Evolutionary conservation across 2,797 vertebrate species (phyloP).

Genomic region (Steatocranus sp.): DNA sequence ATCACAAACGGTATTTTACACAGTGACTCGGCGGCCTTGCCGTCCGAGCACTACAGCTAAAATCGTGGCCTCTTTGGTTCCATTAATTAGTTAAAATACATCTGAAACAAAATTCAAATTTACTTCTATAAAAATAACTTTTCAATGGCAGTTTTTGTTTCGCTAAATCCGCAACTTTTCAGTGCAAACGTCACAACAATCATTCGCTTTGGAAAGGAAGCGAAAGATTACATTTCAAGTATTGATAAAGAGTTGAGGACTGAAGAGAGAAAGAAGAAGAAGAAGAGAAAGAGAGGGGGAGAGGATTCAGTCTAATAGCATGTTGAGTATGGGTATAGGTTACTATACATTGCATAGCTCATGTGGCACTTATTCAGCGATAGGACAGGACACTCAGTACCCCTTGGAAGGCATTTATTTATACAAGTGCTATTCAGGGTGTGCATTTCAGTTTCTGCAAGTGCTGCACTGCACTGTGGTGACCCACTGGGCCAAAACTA

Average conservation of each 20-base stretch:
- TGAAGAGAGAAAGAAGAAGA: conserved; percentile 60
- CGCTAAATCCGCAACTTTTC: conserved; percentile 97
- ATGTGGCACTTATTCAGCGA: conserved; percentile 86
- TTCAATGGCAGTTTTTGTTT: conserved; percentile 90
- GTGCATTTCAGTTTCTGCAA: conserved; percentile 86
- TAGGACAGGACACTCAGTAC: conserved; percentile 82
- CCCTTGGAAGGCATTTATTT: conserved; percentile 91
- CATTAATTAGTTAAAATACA: conserved; percentile 97
- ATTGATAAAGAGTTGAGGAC: conserved; percentile 94
- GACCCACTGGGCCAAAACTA: conserved; percentile 67
- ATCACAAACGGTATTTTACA: conserved; percentile 80
- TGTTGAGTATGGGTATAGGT: conserved; percentile 80
- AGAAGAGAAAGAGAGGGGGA: conserved; percentile 22
- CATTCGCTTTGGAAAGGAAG: conserved; percentile 98
- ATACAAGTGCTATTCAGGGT: conserved; percentile 91
- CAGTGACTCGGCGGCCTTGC: conserved; percentile 83
- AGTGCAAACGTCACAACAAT: conserved; percentile 99
- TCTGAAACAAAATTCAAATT: conserved; percentile 91
- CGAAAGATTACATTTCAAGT: conserved; percentile 99
- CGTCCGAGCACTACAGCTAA: conserved; percentile 87
- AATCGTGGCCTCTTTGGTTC: conserved; percentile 99
- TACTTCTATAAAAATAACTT: conserved; percentile 99
- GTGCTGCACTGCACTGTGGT: conserved; percentile 81
- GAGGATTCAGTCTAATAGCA: conserved; percentile 78
- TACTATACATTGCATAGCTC: conserved; percentile 99